Evolutionary conservation across 2,797 vertebrate species (phyloP), one percentile per base, ranked within the genome.

Genomic region (Scarus forsteni): DNA sequence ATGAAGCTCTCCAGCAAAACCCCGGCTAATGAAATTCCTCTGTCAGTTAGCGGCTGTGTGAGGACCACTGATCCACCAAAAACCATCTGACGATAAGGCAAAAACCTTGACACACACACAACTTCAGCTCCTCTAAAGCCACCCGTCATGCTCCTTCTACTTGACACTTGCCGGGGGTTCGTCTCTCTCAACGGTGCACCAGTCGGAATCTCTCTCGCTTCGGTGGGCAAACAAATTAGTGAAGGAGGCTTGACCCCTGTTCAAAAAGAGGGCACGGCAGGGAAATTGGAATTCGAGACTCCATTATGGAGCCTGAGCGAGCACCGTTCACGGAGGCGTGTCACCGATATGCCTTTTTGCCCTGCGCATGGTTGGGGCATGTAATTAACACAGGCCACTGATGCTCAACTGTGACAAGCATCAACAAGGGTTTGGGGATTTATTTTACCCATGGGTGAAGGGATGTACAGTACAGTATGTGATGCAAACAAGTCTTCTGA

Each of bases 151-250:
- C 60, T 75, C 27, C 12, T n/a, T 40, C 55, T 70, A 15, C 74
- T 73, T 73, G 64, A 72, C 77, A 70, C 60, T 45, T 13, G 43
- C 53, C 46, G 1, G 2, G 64, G 40, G 38, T 57, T 2, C 13
- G 43, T 44, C 16, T 60, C 44, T 65, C 45, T 62, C 57, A 64
- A 65, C 60, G 71, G 39, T 12, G 27, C 39, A 56, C 70, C 77
- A 63, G 66, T 38, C n/a, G 11, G 39, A 64, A 50, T 56, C 66
- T 19, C 59, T 61, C 68, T 70, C 19, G 9, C 80, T 73, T 60
- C 7, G 5, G 56, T 79, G 66, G 66, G 76, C 82, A 87, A 90
- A 86, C 86, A 89, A 89, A 93, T 92, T 81, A 89, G 62, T 48
- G 9, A 62, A 46, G 58, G 66, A 81, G 73, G 83, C 69, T 70